Base-by-base conservation (phyloP, 2,113 vertebrate genomes). In the Nettapus auritus region DNA sequence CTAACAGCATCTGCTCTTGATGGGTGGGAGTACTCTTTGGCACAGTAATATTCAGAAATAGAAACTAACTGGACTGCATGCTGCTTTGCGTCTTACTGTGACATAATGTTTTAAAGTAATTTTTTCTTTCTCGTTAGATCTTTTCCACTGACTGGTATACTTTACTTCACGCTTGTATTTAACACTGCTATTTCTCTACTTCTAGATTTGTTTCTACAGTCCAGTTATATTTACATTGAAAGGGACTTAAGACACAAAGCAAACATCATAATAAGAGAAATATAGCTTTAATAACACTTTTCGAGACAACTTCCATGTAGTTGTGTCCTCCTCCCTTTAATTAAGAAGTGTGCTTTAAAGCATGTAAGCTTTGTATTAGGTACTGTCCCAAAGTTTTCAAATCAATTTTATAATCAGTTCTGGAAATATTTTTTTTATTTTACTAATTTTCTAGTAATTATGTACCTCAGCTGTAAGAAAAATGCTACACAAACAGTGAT, bases 281-380 rank as follows among this genome's bases (percentile, higher is more conserved):
- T 29, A 20, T 28, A 69, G 21, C 53, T 81, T 69, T 55, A 85
- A 31, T 2, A 73, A 52, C 26, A 68, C 20, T 86, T 75, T 82
- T 33, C 66, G 21, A 77, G 20, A 56, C 10, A 81, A 38, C 6
- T 12, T 63, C 85, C 42, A 81, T 6, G 2, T 13, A 74, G 62
- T 13, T 36, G 33, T 55, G 12, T 42, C 40, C 7, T 4, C 5
- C 33, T 3, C 4, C 1, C 8, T 0, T 11, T 66, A 88, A 86
- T 34, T 70, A 82, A 62, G 36, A 68, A 73, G 38, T 5, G 5
- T 21, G 6, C 23, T 50, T 86, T 82, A 57, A 59, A 82, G 55
- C 33, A 55, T 28, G 59, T 40, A 38, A 52, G 52, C 33, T 28
- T 33, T 20, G 11, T 70, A 70, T 50, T 44, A 29, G n/a, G 18